Percentiles rank a stretch among this genome's conserved stretches.
Conservation (phyloP, 2,113 vertebrate genomes). For the Orycteropus afer region DNA sequence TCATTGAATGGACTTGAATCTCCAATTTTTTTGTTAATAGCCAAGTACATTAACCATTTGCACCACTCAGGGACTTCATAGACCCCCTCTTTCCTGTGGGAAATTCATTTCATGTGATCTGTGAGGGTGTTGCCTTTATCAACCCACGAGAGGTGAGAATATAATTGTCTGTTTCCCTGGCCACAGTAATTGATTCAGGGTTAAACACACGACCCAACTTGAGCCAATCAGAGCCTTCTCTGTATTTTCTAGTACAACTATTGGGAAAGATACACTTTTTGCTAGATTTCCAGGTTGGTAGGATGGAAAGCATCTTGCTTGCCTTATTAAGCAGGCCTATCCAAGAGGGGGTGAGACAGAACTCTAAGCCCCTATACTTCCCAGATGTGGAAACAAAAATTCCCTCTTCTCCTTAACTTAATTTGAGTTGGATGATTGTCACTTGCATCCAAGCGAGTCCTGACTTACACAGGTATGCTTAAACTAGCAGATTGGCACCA, state of each 20-base stretch:
- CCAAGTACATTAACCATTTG: no score
- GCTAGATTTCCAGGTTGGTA: background rate
- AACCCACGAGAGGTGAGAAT: background rate
- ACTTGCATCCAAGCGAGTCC: background rate
- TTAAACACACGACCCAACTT: background rate
- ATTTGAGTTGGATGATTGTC: background rate
- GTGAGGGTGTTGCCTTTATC: background rate
- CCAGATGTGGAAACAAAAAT: background rate
- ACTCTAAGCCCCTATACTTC: background rate
- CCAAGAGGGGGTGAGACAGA: background rate
- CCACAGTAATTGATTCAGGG: no score
- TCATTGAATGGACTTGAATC: no score
- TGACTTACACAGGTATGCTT: background rate
- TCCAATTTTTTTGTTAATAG: no score
- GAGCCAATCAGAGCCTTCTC: background rate
- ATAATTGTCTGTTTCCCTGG: background rate
- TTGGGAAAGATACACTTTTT: background rate
- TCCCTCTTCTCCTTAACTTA: background rate
- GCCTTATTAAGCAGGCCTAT: background rate
- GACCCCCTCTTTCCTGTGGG: background rate
- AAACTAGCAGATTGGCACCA: background rate
- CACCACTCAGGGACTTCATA: no score
- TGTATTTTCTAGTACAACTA: background rate
- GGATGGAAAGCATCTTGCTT: background rate
- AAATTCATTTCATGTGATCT: constrained; percentile 9